Base-by-base conservation (phyloP, 2,113 vertebrate species). In the Grallaria varia region DNA sequence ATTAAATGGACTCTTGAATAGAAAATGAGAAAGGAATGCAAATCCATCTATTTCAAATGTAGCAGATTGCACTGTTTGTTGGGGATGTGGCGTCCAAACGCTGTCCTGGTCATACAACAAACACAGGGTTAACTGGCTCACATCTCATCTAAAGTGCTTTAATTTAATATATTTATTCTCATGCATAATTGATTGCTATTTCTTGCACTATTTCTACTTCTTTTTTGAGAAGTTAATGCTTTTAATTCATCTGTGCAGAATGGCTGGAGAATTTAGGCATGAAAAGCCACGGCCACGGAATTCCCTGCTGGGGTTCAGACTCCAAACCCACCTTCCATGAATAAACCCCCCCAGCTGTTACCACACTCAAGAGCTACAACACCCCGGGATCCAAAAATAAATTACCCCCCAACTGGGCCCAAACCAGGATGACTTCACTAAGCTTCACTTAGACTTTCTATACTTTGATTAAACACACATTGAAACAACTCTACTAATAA, bases 61-160 rank as follows among this genome's bases (percentile, higher is more conserved):
- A 83, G 60, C 79, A 86, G 71, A 81, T 73, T 93, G 68, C 19
- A 78, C 31, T 96, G 77, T 96, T 95, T 96, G 96, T 64, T 78
- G 59, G 80, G 76, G 93, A 87, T 30, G 31, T 53, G 92, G 80
- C 44, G 23, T 31, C 20, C 55, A 58, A 58, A 58, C 13, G n/a
- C n/a, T 23, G 33, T 22, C 50, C 73, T 66, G 42, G 31, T 80
- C 64, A 5, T 10, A 64, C 25, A 73, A 87, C 42, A 58, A 62
- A 35, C 35, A 18, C 68, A 1, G 16, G 5, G 3, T 53, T 31
- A 71, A 80, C 78, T 28, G 78, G 27, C 52, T 67, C 12, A 1
- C 62, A 37, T 84, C 86, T 88, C 84, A 37, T 40, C 88, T 75
- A 74, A 87, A 96, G 76, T 42, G 75, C 49, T 89, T 87, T 66